These are phyloP conservation scores for Hoplodrina blanda DNA, from an alignment of 2,888 invertebrate species.

Conservation along the genomic window DNA sequence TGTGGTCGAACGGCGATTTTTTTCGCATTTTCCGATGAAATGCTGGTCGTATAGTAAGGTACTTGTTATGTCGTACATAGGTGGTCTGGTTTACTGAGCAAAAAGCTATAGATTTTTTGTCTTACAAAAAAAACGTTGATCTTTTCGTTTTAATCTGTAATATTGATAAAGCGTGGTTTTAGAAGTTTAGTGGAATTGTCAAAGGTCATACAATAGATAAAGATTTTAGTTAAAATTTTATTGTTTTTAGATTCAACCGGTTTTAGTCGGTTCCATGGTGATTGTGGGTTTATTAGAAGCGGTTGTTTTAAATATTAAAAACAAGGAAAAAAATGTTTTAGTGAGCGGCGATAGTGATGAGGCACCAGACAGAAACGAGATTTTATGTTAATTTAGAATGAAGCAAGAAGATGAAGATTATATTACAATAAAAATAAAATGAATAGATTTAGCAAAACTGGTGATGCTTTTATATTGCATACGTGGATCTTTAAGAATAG, in stretches of 20 bases:
- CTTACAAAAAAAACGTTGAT: constrained; percentile 6
- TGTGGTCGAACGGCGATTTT: constrained; percentile 84
- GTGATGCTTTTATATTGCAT: neutral
- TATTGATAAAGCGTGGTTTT: constrained; percentile 14
- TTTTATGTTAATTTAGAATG: constrained; percentile 26
- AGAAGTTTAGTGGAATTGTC: constrained; percentile 22
- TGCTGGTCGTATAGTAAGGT: constrained; percentile 70
- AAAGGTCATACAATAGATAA: constrained; percentile 48
- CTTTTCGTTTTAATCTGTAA: constrained; percentile 26
- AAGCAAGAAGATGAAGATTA: neutral
- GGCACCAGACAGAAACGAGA: constrained; percentile 7
- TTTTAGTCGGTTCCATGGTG: constrained; percentile 35
- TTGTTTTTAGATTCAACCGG: constrained; percentile 43
- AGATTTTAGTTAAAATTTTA: constrained; percentile 35
- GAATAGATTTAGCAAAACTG: neutral
- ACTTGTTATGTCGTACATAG: constrained; percentile 62
- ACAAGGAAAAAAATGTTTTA: constrained; percentile 9
- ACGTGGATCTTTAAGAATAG: neutral
- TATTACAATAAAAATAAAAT: neutral
- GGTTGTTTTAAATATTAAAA: constrained; percentile 17
- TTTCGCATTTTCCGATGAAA: constrained; percentile 89
- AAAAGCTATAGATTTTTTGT: constrained; percentile 66
- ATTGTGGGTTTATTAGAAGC: constrained; percentile 14
- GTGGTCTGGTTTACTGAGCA: constrained; percentile 69
- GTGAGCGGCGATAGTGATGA: neutral